Conservation (phyloP, 2,113 vertebrate genomes). For the Pygoscelis antarcticus region DNA sequence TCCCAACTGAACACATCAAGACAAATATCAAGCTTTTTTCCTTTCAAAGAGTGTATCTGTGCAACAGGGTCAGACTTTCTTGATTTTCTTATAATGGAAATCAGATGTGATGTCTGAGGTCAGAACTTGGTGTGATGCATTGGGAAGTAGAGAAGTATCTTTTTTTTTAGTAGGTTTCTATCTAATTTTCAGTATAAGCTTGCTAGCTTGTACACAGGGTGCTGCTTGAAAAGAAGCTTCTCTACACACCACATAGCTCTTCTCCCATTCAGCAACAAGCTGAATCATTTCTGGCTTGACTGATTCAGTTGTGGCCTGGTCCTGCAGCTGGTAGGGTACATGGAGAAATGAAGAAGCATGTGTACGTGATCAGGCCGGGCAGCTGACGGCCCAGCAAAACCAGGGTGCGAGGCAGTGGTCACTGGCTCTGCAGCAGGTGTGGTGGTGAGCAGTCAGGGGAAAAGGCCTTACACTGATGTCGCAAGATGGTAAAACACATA, state of each 20-base stretch:
- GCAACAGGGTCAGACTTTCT: background rate
- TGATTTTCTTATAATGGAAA: background rate
- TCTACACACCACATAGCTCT: fast-evolving
- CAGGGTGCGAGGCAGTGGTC: background rate
- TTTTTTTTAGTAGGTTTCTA: background rate
- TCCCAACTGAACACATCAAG: background rate
- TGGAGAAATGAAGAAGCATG: background rate
- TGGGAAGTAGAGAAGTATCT: background rate
- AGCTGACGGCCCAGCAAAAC: background rate
- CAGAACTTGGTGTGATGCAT: background rate
- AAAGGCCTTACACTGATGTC: fast-evolving
- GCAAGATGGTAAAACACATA: background rate
- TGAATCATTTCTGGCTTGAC: background rate
- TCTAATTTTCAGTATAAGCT: background rate
- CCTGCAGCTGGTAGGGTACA: background rate
- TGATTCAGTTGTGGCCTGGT: background rate
- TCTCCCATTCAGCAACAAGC: background rate
- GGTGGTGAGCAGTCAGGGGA: background rate
- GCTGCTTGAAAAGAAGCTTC: background rate
- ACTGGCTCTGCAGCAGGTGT: background rate
- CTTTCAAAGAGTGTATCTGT: background rate
- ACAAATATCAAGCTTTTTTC: background rate
- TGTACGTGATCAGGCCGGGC: too few species aligned
- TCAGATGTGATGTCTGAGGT: background rate
- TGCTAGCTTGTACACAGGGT: background rate